Evolutionary conservation across 2,797 vertebrate species (phyloP).

Genomic region (Myotis pilosus): DNA sequence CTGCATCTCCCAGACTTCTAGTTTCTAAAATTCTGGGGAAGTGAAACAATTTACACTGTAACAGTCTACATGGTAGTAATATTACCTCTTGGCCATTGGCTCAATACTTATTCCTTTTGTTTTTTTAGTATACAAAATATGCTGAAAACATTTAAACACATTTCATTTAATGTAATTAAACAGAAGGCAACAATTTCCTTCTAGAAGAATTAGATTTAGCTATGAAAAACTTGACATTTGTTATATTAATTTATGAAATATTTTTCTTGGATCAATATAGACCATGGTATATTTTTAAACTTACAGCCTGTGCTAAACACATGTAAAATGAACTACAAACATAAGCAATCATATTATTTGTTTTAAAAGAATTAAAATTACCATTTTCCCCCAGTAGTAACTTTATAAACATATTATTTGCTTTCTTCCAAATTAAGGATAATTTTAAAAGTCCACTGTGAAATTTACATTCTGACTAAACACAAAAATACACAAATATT

Average conservation of each 20-base stretch:
- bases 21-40: constrained; percentile 69
- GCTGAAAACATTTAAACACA: constrained; percentile 73
- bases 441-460: constrained; percentile 33
- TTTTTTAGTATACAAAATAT: constrained; percentile 74
- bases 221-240: constrained; percentile 63
- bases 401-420: constrained; percentile 16
- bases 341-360: neutral
- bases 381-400: constrained; percentile 9
- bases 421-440: constrained; percentile 42
- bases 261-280: constrained; percentile 39
- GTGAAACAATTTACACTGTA: constrained; percentile 54
- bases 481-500: constrained; percentile 52
- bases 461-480: constrained; percentile 45
- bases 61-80: constrained; percentile 74
- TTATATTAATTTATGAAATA: constrained; percentile 35
- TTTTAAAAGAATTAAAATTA: constrained; percentile 41
- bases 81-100: constrained; percentile 71
- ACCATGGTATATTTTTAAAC: neutral
- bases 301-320: constrained; percentile 23
- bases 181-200: constrained; percentile 70
- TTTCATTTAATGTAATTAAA: constrained; percentile 76
- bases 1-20: constrained; percentile 66
- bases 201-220: constrained; percentile 54
- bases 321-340: constrained; percentile 35
- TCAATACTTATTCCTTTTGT: constrained; percentile 68